Base-by-base conservation (phyloP, 1,140 invertebrate species). In the Coptotermes formosanus region DNA sequence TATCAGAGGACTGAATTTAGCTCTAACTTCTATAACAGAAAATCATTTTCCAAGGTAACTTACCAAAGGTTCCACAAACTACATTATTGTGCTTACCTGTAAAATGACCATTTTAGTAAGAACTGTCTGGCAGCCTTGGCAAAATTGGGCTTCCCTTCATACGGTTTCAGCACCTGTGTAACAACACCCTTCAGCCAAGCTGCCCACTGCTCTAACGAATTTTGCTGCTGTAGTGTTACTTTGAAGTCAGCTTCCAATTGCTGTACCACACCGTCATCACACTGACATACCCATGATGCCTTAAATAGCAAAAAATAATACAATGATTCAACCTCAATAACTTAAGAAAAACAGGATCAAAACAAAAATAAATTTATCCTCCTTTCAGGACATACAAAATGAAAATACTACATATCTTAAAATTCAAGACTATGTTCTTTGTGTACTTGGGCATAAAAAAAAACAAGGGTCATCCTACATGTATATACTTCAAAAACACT, bases 21-120 rank as follows among this genome's bases (percentile, higher is more conserved):
- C 38, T 38, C 38, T 38, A 38, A 38, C 38, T 38, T 38, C 38
- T 38, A 38, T 38, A 2, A 38, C 38, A 38, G 38, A 38, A 38
- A 38, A 38, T 38, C 38, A 38, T 38, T 4, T 38, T 38, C 38
- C 38, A 38, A 38, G 38, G 38, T 38, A 38, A 38, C 38, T 38
- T 38, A 38, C 38, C 38, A 38, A 38, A 38, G 38, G 38, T 2
- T 38, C 38, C 38, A 38, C 38, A 38, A 38, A 38, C 38, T 38
- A 21, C 21, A 21, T 21, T 19, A 55, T 4, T 55, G 19, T 55
- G 52, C 84, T 86, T 91, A 97, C 94, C 97, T 98, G 91, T 99
- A 99, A 93, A 99, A 99, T 86, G 97, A 99, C 99, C 99, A 99
- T 92, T 99, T 99, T 59, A 99, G 94, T 86, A 99, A 93, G 92